phyloP scores from a whole-genome alignment of 2,888 invertebrate species.

The Volucella inanis region DNA sequence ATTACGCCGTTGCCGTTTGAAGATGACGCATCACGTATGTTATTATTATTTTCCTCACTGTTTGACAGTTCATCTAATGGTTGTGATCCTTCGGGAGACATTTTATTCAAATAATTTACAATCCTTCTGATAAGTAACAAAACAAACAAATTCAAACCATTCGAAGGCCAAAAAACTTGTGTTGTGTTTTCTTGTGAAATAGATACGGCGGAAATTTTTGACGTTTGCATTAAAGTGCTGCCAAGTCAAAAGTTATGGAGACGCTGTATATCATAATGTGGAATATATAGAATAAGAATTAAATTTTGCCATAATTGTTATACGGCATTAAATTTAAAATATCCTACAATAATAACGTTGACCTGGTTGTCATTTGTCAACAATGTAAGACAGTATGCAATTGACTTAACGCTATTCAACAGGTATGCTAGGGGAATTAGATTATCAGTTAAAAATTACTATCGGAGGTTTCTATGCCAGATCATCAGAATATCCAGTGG shows the following conservation, averaged over 20 bases:
- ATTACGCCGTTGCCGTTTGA: conserved; percentile 14
- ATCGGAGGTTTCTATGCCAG: too few species aligned
- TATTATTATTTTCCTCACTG: conserved; percentile 20
- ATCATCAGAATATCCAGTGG: too few species aligned
- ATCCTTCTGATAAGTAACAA: not conserved
- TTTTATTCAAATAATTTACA: conserved; percentile 4
- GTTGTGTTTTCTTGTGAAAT: conserved; percentile 56
- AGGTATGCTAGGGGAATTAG: too few species aligned
- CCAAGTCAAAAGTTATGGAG: conserved; percentile 16
- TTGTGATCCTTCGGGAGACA: conserved; percentile 60
- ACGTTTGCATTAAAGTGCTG: conserved; percentile 17
- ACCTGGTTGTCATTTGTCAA: too few species aligned
- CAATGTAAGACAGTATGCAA: too few species aligned
- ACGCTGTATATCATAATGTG: too few species aligned
- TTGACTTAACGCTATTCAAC: too few species aligned
- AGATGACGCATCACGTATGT: conserved; percentile 14
- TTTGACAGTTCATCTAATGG: conserved; percentile 35
- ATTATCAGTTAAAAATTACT: too few species aligned
- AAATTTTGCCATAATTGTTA: too few species aligned
- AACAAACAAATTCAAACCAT: conserved; percentile 4
- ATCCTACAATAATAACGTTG: too few species aligned
- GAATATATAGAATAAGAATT: too few species aligned
- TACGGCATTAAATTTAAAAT: not conserved
- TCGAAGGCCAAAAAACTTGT: not conserved
- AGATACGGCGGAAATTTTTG: conserved; percentile 50